Base-by-base conservation (phyloP, 1,140 invertebrate species). In the Zelostemma sp. region DNA sequence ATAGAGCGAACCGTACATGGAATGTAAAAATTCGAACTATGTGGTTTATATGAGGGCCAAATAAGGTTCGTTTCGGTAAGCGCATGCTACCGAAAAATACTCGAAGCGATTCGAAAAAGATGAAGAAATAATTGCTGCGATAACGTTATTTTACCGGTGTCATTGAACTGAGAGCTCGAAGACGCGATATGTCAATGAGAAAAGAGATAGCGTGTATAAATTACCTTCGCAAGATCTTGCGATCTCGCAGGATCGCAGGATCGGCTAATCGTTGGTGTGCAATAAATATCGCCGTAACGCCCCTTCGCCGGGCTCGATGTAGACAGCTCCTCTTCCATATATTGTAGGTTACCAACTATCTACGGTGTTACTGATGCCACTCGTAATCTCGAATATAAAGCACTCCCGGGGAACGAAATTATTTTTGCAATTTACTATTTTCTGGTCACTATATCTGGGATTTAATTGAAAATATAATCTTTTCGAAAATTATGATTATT, bases 271-370 rank as follows among this genome's bases (percentile, higher is more conserved):
- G 68, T 68, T 65, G 70, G 58, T 50, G 15, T 63, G 62, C 62
- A 73, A 73, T 73, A 73, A 73, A 73, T 73, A 72, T 68, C 40
- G 54, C 45, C 17, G 54, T 53, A 64, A 72, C 69, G 65, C 61
- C 70, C 67, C 57, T 68, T 72, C 40, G 65, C 60, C 54, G 47
- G 57, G 35, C 53, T 49, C 56, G 16, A 45, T 43, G 43, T 33
- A 50, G 56, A 61, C 57, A 59, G 56, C 59, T 28, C 56, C 57
- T 53, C 50, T 45, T 61, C 56, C 56, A 40, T 46, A 57, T 58
- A 58, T 47, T 38, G 57, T 35, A 16, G 55, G 41, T 53, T 55
- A 63, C 43, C 50, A 56, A 51, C 63, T 33, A 41, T 62, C 58
- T 31, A 67, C 57, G 28, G 15, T 31, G 14, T 49, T 14, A 33